A percentile compares a stretch with the other conserved stretches of the same genome.
Conservation (phyloP, 2,888 invertebrate species). For the Cheilosia vulpina region DNA sequence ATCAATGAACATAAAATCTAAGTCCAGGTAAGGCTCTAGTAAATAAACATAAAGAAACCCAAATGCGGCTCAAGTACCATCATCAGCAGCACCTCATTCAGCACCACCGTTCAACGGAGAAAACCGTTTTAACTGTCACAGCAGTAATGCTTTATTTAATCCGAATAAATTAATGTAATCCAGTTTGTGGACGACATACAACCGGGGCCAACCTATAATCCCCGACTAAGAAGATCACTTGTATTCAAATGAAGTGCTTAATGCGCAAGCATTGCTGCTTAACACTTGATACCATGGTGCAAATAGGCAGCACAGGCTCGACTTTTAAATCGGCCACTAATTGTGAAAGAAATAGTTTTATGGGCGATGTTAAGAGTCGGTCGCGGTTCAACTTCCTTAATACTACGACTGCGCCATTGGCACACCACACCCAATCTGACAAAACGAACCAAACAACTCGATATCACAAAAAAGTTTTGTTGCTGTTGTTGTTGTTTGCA, state of each 20-base stretch:
- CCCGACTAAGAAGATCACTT: slow-evolving; percentile 72
- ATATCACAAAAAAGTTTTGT: slow-evolving; percentile 39
- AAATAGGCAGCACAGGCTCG: slow-evolving; percentile 17
- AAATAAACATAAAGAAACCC: slow-evolving; percentile 19
- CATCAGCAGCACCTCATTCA: slow-evolving; percentile 27
- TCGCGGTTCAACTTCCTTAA: slow-evolving; percentile 60
- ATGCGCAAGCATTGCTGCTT: slow-evolving; percentile 72
- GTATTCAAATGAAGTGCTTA: slow-evolving; percentile 72
- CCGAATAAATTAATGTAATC: slow-evolving; percentile 74
- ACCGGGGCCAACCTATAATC: slow-evolving; percentile 61
- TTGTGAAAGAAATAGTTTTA: slow-evolving; percentile 71
- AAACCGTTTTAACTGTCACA: slow-evolving; percentile 31
- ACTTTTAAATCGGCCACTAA: slow-evolving; percentile 62
- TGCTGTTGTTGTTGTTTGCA: slow-evolving; percentile 14
- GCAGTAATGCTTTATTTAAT: slow-evolving; percentile 67
- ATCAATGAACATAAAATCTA: slow-evolving; percentile 2
- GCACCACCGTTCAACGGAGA: slow-evolving; percentile 15
- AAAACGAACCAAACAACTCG: slow-evolving; percentile 32
- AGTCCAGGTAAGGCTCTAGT: slow-evolving; percentile 24
- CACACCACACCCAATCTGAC: slow-evolving; percentile 28
- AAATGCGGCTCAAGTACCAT: background rate
- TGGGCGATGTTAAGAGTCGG: slow-evolving; percentile 47
- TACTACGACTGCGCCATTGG: slow-evolving; percentile 6
- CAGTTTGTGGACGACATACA: slow-evolving; percentile 62
- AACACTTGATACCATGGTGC: slow-evolving; percentile 62